These are phyloP conservation scores for Physocephala rufipes DNA, from an alignment of 2,888 invertebrate genomes.

Conservation along the genomic window DNA sequence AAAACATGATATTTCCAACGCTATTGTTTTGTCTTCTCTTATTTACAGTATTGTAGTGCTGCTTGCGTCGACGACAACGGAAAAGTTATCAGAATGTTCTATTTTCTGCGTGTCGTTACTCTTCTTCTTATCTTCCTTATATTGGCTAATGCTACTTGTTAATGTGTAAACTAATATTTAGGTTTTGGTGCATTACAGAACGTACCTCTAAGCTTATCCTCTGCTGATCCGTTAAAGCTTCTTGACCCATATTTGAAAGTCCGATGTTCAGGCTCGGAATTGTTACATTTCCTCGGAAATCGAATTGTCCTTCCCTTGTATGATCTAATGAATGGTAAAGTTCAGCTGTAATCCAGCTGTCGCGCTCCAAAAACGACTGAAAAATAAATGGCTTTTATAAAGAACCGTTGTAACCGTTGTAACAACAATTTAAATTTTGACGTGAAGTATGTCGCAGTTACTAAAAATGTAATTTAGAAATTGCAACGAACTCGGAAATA, in stretches of 20 bases:
- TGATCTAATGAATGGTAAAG: constrained; percentile 74
- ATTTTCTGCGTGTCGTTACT: background rate
- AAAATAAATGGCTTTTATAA: background rate
- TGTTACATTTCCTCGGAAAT: constrained; percentile 75
- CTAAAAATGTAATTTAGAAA: too few relatives aligned
- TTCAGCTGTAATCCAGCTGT: constrained; percentile 77
- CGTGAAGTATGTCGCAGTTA: too few relatives aligned
- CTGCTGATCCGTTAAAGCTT: constrained; percentile 69
- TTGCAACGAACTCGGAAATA: too few relatives aligned
- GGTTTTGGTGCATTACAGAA: background rate
- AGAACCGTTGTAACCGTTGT: background rate
- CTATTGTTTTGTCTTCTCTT: background rate
- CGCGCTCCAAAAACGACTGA: constrained; percentile 75
- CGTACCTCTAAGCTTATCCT: constrained; percentile 70
- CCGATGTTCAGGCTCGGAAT: constrained; percentile 77
- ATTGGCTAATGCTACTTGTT: background rate
- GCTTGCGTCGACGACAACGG: background rate
- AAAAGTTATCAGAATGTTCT: background rate
- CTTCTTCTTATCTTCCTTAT: too few relatives aligned
- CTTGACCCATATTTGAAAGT: constrained; percentile 72
- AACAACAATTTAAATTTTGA: too few relatives aligned
- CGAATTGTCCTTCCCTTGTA: constrained; percentile 68
- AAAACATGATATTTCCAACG: background rate
- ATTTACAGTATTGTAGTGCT: background rate
- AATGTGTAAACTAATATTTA: background rate